Conservation (phyloP, 2,797 vertebrate species). For the Sebastes dallii region DNA sequence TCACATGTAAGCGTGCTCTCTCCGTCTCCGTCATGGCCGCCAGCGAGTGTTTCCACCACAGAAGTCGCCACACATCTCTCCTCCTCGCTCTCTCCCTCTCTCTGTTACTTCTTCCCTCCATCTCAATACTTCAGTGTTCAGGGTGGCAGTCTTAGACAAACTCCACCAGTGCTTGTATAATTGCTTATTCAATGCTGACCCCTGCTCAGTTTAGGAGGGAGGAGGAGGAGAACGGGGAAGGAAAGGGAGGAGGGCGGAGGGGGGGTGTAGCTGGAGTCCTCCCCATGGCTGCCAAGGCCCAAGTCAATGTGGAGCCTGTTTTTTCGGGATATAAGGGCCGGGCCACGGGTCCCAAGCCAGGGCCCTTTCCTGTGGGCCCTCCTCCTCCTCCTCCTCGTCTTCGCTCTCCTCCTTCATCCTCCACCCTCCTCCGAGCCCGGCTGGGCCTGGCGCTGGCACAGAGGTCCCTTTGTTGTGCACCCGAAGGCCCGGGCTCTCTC, state of each 20-base stretch:
- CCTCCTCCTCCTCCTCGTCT: constrained; percentile 74
- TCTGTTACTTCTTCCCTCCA: constrained; percentile 50
- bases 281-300: constrained; percentile 88
- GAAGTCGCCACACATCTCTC: constrained; percentile 79
- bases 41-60: constrained; percentile 48
- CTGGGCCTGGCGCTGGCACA: constrained; percentile 96
- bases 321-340: constrained; percentile 81
- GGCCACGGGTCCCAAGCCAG: constrained; percentile 89
- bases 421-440: constrained; percentile 86
- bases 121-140: constrained; percentile 84
- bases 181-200: constrained; percentile 96
- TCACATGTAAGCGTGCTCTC: constrained; percentile 32
- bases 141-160: constrained; percentile 90
- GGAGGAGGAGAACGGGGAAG: constrained; percentile 37
- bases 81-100: background rate
- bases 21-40: constrained; percentile 71
- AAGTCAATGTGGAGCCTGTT: constrained; percentile 96
- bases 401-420: constrained; percentile 66
- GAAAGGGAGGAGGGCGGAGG: constrained; percentile 5
- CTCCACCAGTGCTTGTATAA: constrained; percentile 93
- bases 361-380: constrained; percentile 96
- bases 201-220: constrained; percentile 87
- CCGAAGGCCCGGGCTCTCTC: constrained; percentile 79
- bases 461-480: constrained; percentile 94
- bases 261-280: constrained; percentile 82